Evolutionary conservation across 1,140 invertebrate genomes (phyloP).

Genomic region (Zophobas atratus): DNA sequence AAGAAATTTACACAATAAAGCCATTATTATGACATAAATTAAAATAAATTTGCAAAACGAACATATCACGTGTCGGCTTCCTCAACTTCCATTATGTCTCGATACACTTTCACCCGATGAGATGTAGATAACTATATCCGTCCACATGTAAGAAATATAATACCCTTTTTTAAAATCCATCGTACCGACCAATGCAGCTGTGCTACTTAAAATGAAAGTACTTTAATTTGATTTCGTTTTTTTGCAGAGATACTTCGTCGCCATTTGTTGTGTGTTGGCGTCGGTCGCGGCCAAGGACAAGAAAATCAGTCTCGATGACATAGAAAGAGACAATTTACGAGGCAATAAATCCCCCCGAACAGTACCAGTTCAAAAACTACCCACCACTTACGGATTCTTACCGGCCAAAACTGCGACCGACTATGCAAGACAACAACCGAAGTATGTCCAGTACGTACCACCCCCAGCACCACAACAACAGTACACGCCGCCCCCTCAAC

Average conservation of each 20-base stretch:
- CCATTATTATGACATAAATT: slow-evolving; percentile 22
- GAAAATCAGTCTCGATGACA: slow-evolving; percentile 60
- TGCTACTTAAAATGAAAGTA: slow-evolving; percentile 14
- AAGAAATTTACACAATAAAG: slow-evolving; percentile 20
- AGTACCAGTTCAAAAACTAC: slow-evolving; percentile 23
- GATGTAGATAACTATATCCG: slow-evolving; percentile 7
- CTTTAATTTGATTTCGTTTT: neutral
- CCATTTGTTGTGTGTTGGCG: slow-evolving; percentile 31
- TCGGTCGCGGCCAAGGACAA: slow-evolving; percentile 44
- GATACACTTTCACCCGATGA: slow-evolving; percentile 25
- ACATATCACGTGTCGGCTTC: slow-evolving; percentile 21
- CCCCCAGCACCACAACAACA: slow-evolving; percentile 50
- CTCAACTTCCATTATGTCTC: slow-evolving; percentile 6
- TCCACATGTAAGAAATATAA: slow-evolving; percentile 22
- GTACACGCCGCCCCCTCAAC: slow-evolving; percentile 21
- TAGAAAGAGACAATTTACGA: slow-evolving; percentile 58
- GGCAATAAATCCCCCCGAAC: slow-evolving; percentile 35
- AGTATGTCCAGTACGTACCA: slow-evolving; percentile 49
- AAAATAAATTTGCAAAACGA: slow-evolving; percentile 27
- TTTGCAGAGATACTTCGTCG: slow-evolving; percentile 35
- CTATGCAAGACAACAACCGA: slow-evolving; percentile 57
- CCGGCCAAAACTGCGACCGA: slow-evolving; percentile 55
- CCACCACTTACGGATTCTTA: slow-evolving; percentile 59
- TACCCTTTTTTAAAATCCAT: slow-evolving; percentile 13
- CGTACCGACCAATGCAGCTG: slow-evolving; percentile 7